Base-by-base conservation (phyloP, 2,888 invertebrate species). In the Diachrysia chrysitis region DNA sequence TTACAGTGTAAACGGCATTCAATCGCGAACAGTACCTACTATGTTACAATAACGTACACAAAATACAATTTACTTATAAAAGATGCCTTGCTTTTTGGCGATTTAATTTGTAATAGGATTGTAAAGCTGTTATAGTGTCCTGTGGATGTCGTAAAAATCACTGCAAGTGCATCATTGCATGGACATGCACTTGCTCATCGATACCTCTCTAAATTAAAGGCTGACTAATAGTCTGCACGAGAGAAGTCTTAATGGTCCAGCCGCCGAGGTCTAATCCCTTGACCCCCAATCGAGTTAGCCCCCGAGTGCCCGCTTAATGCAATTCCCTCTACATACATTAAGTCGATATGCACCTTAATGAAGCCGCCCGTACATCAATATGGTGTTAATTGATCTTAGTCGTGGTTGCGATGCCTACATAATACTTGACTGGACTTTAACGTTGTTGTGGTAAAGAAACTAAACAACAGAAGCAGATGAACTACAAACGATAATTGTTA, bases 241-340 rank as follows among this genome's bases (percentile, higher is more conserved):
- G 46, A n/a, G 14, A 25, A 35, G 25, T 29, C 55, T 10, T 62
- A 68, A 64, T 69, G 21, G 59, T 42, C 54, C 19, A n/a, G 16
- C 61, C 46, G 62, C 67, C 62, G 57, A 56, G 29, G 35, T 61
- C 59, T 69, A 69, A 76, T 69, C 69, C 68, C 82, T 76, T 76
- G 82, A 73, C 71, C 69, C 58, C 37, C 70, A 79, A 80, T 82
- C 60, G 51, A 82, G 69, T 82, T 82, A 80, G 54, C 51, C 57
- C 10, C 19, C 56, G 57, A 68, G 61, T 70, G 66, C 63, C 29
- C 57, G 55, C 42, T 51, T 82, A 79, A 82, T 82, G 79, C 79
- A 79, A 72, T 80, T 72, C 56, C 71, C 56, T 37, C 21, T 76
- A 71, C 82, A 76, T 76, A 69, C 71, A 73, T 76, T 76, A 71